Conservation (phyloP, 1,140 invertebrate species). For the Pemphigus obesinymphae region DNA sequence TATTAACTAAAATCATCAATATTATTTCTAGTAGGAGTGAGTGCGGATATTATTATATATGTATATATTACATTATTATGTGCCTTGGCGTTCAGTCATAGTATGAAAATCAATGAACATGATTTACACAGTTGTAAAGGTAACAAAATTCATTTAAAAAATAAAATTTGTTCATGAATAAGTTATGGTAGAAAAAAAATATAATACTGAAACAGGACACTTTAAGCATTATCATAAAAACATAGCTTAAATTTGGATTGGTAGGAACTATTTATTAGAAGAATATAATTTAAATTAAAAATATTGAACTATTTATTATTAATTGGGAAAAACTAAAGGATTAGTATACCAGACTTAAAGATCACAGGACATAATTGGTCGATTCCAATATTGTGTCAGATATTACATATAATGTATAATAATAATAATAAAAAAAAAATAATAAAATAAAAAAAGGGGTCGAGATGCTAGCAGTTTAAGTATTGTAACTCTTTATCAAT, state of each 20-base stretch:
- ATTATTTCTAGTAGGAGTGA: conserved; percentile 38
- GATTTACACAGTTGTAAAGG: conserved; percentile 10
- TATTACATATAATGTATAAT: background rate
- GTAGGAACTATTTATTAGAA: conserved; percentile 38
- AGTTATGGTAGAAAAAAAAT: conserved; percentile 30
- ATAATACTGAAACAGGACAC: conserved; percentile 40
- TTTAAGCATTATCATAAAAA: conserved; percentile 19
- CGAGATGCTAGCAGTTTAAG: background rate
- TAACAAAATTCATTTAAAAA: conserved; percentile 31
- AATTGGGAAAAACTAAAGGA: background rate
- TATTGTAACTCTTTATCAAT: background rate
- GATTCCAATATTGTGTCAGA: background rate
- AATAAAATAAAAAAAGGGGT: background rate
- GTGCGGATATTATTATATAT: conserved; percentile 9
- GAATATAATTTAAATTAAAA: conserved; percentile 19
- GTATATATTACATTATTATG: conserved; percentile 30
- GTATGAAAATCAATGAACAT: conserved; percentile 28
- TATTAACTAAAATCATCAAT: conserved; percentile 33
- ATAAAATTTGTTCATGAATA: conserved; percentile 34
- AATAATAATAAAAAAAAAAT: background rate
- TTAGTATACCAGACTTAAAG: conserved; percentile 27
- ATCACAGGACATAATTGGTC: conserved; percentile 32
- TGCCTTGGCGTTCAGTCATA: conserved; percentile 35
- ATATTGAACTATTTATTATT: conserved; percentile 16
- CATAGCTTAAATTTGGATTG: conserved; percentile 25